Conservation (phyloP, 2,797 vertebrate genomes). For the Sebastes miniatus region DNA sequence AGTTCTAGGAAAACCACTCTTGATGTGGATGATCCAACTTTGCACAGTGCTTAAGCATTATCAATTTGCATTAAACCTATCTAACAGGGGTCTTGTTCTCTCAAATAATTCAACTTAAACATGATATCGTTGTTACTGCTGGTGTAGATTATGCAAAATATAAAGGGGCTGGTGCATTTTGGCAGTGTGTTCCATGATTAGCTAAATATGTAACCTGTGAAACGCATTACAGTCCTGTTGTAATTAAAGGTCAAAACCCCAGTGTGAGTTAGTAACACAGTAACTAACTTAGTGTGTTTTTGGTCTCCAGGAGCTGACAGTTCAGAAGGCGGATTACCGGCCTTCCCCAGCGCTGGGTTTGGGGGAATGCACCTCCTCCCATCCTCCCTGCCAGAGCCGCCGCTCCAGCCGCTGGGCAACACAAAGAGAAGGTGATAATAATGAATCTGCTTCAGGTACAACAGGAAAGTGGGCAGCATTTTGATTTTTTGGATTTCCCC, state of each 20-base stretch:
- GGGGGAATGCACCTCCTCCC: constrained; percentile 54
- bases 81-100: neutral
- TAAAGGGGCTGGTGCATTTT: neutral
- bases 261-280: neutral
- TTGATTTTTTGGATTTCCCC: neutral
- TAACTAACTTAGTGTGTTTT: neutral
- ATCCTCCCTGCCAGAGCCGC: constrained; percentile 53
- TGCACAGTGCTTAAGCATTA: neutral
- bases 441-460: neutral
- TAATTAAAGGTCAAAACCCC: neutral
- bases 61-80: neutral
- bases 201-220: neutral
- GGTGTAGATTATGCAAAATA: neutral
- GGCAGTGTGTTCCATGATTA: neutral
- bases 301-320: constrained; percentile 47
- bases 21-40: neutral
- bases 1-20: neutral
- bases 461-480: neutral
- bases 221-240: neutral
- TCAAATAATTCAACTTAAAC: neutral
- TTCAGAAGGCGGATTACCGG: constrained; percentile 57
- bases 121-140: neutral
- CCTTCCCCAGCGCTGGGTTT: constrained; percentile 32
- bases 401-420: constrained; percentile 49
- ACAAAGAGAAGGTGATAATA: constrained; percentile 67